Conservation (phyloP, 2,888 invertebrate species). For the Ischnura elegans region DNA sequence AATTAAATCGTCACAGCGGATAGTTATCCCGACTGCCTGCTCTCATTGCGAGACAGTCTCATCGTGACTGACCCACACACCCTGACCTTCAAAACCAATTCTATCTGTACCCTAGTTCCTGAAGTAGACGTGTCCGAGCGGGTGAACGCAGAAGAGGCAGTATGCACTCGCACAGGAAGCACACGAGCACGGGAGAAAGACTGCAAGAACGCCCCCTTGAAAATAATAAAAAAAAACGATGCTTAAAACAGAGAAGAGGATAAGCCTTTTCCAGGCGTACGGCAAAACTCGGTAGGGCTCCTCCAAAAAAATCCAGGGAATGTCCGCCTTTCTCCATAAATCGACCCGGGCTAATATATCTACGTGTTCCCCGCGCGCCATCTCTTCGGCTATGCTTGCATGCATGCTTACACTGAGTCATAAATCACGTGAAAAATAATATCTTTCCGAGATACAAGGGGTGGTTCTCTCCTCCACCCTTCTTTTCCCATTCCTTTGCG, state of each 20-base stretch:
- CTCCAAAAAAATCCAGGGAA: not conserved
- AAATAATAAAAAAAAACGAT: too few species aligned
- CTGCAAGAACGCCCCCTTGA: not conserved
- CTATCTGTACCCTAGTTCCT: not conserved
- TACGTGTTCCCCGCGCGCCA: not conserved
- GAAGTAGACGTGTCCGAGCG: not conserved
- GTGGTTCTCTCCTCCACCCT: not conserved
- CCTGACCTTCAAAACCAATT: not conserved
- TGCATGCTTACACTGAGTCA: not conserved
- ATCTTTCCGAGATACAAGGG: not conserved
- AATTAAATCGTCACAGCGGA: too few species aligned
- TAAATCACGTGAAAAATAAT: conserved; percentile 35
- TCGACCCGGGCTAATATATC: conserved; percentile 21
- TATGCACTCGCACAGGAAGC: not conserved
- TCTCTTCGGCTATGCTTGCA: not conserved
- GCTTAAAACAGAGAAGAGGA: not conserved
- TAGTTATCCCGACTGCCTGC: too few species aligned
- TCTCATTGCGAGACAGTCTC: too few species aligned
- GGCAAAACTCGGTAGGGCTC: not conserved
- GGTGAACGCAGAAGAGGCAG: not conserved
- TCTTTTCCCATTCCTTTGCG: not conserved
- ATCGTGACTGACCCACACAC: not conserved
- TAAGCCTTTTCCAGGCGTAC: not conserved
- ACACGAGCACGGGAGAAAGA: not conserved
- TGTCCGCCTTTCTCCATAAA: conserved; percentile 35